These are phyloP conservation scores for Crotalus viridis DNA, from an alignment of 2,113 vertebrate species.

Conservation along the genomic window DNA sequence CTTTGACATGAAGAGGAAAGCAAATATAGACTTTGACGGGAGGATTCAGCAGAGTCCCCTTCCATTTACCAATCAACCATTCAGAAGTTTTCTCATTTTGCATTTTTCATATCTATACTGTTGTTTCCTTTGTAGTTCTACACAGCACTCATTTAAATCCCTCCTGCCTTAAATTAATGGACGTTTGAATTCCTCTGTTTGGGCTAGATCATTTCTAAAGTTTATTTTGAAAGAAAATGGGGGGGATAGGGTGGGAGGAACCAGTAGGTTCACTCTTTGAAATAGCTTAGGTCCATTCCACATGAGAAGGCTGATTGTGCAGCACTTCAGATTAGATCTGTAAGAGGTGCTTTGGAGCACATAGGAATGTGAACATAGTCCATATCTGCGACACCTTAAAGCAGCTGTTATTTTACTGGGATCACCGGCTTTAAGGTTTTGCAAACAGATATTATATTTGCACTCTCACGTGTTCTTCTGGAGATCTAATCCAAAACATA, in stretches of 20 bases:
- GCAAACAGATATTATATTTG: background rate
- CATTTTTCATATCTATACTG: background rate
- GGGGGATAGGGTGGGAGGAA: background rate
- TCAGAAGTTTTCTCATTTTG: background rate
- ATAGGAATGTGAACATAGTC: background rate
- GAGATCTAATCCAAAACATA: background rate
- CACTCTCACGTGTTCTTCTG: background rate
- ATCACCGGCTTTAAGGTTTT: background rate
- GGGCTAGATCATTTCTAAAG: background rate
- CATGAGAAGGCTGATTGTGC: background rate
- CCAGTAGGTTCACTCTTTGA: background rate
- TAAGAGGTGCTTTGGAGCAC: background rate
- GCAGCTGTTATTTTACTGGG: background rate
- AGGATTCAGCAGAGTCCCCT: background rate
- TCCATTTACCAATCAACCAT: background rate
- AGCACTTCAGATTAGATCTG: background rate
- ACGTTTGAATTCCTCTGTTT: background rate
- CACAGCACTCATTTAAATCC: background rate
- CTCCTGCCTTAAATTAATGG: background rate
- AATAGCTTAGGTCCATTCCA: background rate
- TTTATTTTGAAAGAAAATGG: background rate
- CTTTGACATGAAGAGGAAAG: too few species aligned
- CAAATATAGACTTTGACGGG: too few species aligned
- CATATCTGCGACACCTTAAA: background rate
- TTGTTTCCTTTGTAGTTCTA: background rate